A percentile compares a stretch with the other conserved stretches of the same genome.
Conservation (phyloP, 2,888 invertebrate genomes). For the Mythimna impura region DNA sequence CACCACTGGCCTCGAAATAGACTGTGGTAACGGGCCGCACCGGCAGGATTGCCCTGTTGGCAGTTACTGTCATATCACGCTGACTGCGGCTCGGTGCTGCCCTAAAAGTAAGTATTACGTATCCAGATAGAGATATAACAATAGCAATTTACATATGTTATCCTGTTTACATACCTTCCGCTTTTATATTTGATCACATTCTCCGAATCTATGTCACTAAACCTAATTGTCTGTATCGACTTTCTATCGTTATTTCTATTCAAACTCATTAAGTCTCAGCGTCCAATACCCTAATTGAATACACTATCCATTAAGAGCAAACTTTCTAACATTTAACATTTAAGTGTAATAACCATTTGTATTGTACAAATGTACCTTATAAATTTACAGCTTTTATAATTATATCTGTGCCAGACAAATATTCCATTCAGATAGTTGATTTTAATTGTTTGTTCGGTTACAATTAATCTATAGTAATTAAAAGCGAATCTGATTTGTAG, state of each 20-base stretch:
- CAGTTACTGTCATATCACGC: constrained; percentile 96
- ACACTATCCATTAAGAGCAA: constrained; percentile 59
- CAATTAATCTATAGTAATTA: constrained; percentile 56
- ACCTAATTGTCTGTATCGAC: constrained; percentile 7
- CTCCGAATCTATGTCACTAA: constrained; percentile 5
- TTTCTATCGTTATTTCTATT: constrained; percentile 29
- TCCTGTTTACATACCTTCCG: not conserved
- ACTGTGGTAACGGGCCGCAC: constrained; percentile 95
- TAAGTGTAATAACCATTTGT: constrained; percentile 55
- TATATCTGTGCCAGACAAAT: constrained; percentile 48
- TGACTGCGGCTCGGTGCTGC: constrained; percentile 96
- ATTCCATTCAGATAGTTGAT: constrained; percentile 53
- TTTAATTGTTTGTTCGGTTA: constrained; percentile 46
- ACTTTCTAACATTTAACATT: constrained; percentile 51
- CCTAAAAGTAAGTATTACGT: constrained; percentile 92
- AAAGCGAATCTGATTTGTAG: constrained; percentile 45
- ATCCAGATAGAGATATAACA: constrained; percentile 17
- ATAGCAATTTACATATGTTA: constrained; percentile 13
- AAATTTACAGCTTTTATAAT: constrained; percentile 48
- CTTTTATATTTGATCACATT: not conserved
- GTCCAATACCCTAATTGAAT: constrained; percentile 58
- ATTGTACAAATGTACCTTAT: constrained; percentile 40
- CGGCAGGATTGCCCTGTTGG: constrained; percentile 95
- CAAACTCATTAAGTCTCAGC: constrained; percentile 33
- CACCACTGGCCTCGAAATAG: constrained; percentile 93